Percentiles rank a stretch among this genome's conserved stretches.
These are phyloP conservation scores for Sebastes minor DNA, from an alignment of 2,797 vertebrate genomes.

Conservation along the genomic window DNA sequence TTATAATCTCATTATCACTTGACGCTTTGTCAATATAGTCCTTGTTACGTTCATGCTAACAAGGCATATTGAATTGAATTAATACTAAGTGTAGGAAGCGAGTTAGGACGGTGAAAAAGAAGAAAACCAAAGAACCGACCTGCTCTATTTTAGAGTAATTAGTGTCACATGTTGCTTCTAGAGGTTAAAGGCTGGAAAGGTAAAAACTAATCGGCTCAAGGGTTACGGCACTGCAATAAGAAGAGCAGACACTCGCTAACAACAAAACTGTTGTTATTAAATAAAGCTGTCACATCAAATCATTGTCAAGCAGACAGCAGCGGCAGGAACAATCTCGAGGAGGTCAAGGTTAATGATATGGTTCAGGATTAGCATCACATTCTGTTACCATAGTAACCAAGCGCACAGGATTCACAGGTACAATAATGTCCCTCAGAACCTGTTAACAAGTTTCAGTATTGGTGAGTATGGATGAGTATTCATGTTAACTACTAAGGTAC, in stretches of 20 bases:
- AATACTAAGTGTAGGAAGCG: neutral
- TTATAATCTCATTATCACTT: too few species aligned
- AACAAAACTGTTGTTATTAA: neutral
- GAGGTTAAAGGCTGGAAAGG: neutral
- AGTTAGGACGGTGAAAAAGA: neutral
- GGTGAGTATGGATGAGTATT: neutral
- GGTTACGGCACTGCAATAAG: neutral
- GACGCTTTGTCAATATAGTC: too few species aligned
- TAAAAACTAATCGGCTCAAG: neutral
- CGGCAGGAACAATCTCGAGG: constrained; percentile 5
- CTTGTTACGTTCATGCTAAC: too few species aligned
- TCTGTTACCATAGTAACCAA: constrained; percentile 8
- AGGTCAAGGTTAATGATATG: constrained; percentile 31
- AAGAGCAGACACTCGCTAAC: neutral
- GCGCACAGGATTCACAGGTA: neutral
- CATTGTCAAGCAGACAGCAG: constrained; percentile 11
- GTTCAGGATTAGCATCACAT: constrained; percentile 5
- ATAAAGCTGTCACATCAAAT: constrained; percentile 29
- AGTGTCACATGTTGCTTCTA: neutral
- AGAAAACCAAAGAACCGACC: neutral
- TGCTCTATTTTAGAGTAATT: neutral
- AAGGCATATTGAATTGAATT: too few species aligned
- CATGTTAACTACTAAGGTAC: neutral
- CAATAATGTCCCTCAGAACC: neutral
- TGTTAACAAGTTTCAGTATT: neutral